Base-by-base conservation (phyloP, 2,113 vertebrate genomes). In the Climacteris rufus region DNA sequence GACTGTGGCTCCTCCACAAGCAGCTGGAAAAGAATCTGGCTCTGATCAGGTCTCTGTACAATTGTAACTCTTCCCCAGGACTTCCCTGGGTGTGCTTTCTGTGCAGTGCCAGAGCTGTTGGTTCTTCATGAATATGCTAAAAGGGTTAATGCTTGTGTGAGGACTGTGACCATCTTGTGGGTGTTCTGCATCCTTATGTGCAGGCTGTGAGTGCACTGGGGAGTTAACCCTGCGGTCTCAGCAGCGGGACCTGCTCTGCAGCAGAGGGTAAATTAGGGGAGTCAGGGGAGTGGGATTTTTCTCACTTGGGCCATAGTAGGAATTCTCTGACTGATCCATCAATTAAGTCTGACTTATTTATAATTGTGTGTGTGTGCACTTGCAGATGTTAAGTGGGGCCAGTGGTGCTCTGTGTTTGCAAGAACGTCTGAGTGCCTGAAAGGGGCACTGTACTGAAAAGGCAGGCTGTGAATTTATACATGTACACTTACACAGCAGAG, bases 131-230 rank as follows among this genome's bases (percentile, higher is more conserved):
- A 33, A 35, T 31, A 9, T 24, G 37, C 15, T 76, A 49, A 11
- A 45, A 35, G 2, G 10, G 6, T 82, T 57, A 17, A 18, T 31
- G 31, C 70, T 47, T 0, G 0, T 1, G 5, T 59, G 61, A 33
- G n/a, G 31, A 37, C 42, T 21, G 27, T 18, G 56, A 70, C 33
- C 11, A 2, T 27, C 70, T 57, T 56, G 37, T 57, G 56, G 54
- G 13, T 2, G 0, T 52, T 42, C 13, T 1, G 6, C 1, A 5
- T 47, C 49, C 40, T 57, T 9, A 6, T 7, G 31, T n/a, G 44
- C 35, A 50, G 66, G 66, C 57, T 84, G 37, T n/a, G 81, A 66
- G 33, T 8, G 27, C 2, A 1, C 39, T 16, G 54, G 11, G 42
- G 21, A 30, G 27, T 39, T 52, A 59, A 27, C 12, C n/a, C 8